Evolutionary conservation across 30 jellyfish, hydroid and myxozoan genomes (phyloP), one percentile per base, ranked within the genome.

Genomic region (Hydra vulgaris): DNA sequence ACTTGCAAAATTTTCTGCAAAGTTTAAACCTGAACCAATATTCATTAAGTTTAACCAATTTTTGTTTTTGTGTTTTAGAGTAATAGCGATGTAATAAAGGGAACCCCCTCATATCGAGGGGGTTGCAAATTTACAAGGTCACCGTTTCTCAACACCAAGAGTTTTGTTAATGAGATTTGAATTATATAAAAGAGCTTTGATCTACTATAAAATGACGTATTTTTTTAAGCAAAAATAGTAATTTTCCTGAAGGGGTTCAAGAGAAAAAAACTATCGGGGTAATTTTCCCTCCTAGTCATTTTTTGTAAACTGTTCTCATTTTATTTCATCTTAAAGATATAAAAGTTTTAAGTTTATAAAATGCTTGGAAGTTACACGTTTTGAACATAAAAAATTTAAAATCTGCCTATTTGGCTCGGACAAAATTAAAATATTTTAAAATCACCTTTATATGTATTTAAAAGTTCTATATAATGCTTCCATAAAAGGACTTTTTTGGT

Each of bases 341-440:
- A 40, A 40, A 40, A 40, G 61, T 40, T 40, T 40, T 40, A 12
- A 40, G 61, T 40, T 40, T 40, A 12, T 12, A 40, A 5, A 5
- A 40, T 40, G 61, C 61, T 40, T 5, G 61, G 61, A 40, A 40
- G 61, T 40, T 3, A 40, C 5, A 5, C 61, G 12, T 40, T 12
- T 40, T 5, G 61, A 40, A 40, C 61, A 40, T 12, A 40, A 40
- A 40, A 40, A 40, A 40, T 40, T 12, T 12, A 40, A 40, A 40
- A 40, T 40, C 61, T 12, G 12, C 61, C 61, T 40, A 40, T 40
- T 12, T 40, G 61, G 61, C 61, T 40, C 54, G 80, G 73, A 18
- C 79, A 26, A 18, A 84, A 74, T 23, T 77, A 72, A 22, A 71
- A 52, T 0, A 71, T 22, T 70, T 71, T 76, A 70, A 77, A 78